phyloP scores from a whole-genome alignment of 2,113 vertebrate species.

The Stegostoma tigrinum region DNA sequence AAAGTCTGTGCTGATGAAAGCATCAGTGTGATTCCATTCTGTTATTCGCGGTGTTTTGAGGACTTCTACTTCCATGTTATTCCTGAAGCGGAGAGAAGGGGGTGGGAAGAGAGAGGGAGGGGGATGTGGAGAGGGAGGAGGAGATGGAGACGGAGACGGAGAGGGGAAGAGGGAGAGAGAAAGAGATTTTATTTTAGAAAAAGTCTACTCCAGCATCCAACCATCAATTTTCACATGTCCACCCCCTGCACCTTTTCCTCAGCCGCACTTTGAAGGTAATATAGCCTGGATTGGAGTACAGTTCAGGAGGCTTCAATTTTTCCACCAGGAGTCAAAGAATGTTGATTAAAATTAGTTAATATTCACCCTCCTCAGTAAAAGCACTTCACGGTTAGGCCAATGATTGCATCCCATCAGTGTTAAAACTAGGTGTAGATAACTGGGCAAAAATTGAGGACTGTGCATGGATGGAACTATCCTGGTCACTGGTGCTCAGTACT shows the following conservation, averaged over 20 bases:
- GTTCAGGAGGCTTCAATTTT: background rate
- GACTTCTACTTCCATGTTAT: background rate
- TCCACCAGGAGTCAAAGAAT: background rate
- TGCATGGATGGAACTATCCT: background rate
- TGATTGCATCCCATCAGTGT: background rate
- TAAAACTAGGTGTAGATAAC: too few species aligned
- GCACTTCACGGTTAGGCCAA: background rate
- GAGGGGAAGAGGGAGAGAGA: too few species aligned
- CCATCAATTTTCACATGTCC: background rate
- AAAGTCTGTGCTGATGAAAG: slow-evolving; percentile 2
- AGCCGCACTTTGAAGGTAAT: background rate
- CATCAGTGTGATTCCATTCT: background rate
- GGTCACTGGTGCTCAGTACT: background rate
- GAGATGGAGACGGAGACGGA: too few species aligned
- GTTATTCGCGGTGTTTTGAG: background rate
- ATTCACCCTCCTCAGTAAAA: background rate
- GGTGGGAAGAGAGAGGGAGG: too few species aligned
- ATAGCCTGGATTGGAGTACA: background rate
- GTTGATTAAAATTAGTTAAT: background rate
- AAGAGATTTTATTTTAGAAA: background rate
- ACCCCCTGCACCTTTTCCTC: background rate
- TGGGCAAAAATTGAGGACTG: background rate
- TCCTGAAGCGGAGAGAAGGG: background rate
- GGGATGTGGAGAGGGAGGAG: too few species aligned
- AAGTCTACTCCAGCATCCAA: background rate